Base-by-base conservation (phyloP, 2,888 invertebrate genomes). In the Ornithoptera priamus region DNA sequence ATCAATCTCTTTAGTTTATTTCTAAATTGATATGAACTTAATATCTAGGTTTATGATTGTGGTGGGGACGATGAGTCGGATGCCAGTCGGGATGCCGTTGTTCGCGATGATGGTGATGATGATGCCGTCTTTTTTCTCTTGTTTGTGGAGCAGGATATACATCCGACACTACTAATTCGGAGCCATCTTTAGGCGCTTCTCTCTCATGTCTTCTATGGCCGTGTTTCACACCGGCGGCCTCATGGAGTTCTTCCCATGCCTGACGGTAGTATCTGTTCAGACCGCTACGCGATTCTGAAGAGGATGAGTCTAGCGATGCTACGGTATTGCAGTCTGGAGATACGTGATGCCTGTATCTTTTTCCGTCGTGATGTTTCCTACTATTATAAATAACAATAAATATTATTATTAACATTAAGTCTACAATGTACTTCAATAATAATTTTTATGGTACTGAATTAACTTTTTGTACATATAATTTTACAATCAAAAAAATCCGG, bases 191-290 rank as follows among this genome's bases (percentile, higher is more conserved):
- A 75, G 95, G 92, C 1, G 94, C 94, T 75, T 92, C 94, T 30
- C 94, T 83, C 71, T 93, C 94, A 74, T 85, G 87, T 42, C 87
- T 77, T 66, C 87, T 78, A 67, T 84, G 84, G 59, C 78, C 81
- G 69, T 85, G 92, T 53, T 96, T 79, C 91, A 95, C 83, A 1
- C 94, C 95, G 5, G 96, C 95, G 6, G 96, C 95, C 84, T 97
- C 97, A 84, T 97, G 97, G 4, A 98, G 93, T 85, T 97, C 97
- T 85, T 98, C 97, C 98, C 98, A 98, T 3, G 98, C 98, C 85
- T 97, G 96, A 42, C 97, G 94, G 89, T 98, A 98, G 88, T 97
- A 97, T 75, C 97, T 94, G 85, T 97, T 97, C 73, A 98, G 93
- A 50, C 97, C 96, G 79, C 95, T 95, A 65, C 97, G 94, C 12